Base-by-base conservation (phyloP, 1,140 invertebrate genomes). In the Drosophila melanogaster region DNA sequence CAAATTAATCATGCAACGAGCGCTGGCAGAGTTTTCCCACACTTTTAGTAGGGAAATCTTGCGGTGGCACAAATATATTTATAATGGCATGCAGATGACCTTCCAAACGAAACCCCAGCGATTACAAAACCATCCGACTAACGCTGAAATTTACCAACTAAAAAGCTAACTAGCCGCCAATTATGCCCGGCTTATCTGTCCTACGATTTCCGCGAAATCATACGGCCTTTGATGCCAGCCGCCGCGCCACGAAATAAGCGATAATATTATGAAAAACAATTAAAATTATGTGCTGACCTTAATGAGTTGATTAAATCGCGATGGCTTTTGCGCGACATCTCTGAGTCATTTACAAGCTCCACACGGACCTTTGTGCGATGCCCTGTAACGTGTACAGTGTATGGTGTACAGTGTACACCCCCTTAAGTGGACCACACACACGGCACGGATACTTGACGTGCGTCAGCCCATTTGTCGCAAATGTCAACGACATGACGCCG, bases 401-500 rank as follows among this genome's bases (percentile, higher is more conserved):
- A 8, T 30, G 2, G 7, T 30, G 7, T 30, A 30, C 30, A 10
- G 30, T 30, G 30, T 69, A 83, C 80, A 83, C 84, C 84, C 84
- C 84, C 61, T 46, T 50, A 87, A 77, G 37, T 55, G 57, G 76
- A 85, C 80, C 80, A 84, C 80, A 83, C 83, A 67, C 81, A 77
- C 47, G 37, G 51, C 43, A 65, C 55, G 62, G 64, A 26, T 85
- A 83, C 83, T 86, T 89, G 83, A 83, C 79, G 69, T 86, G 75
- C 81, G 75, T 83, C 80, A 79, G 80, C 51, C 80, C 71, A 83
- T 84, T 83, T 83, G 80, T 87, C 84, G 83, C 72, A 89, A 87
- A 87, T 89, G 84, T 87, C 84, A 89, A 87, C 84, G 84, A 79
- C 84, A 83, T 89, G 84, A 84, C 79, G 81, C 83, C 78, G 67